Percentiles rank a stretch among this genome's conserved stretches.
phyloP scores from a whole-genome alignment of 2,888 invertebrate genomes.

The Pyrocoelia pectoralis region DNA sequence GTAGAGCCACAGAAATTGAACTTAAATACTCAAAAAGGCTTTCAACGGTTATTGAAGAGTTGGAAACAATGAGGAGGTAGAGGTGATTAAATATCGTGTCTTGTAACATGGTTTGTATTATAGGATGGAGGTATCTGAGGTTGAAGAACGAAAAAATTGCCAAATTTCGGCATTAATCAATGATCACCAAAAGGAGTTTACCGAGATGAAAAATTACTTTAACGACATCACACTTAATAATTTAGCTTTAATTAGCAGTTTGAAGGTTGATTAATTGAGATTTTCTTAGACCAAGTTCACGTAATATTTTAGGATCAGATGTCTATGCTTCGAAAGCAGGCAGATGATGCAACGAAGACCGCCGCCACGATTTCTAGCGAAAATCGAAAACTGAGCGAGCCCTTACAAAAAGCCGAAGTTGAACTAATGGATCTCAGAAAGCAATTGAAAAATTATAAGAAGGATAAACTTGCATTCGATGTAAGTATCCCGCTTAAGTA shows the following conservation, averaged over 20 bases:
- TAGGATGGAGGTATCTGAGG: slow-evolving; percentile 84
- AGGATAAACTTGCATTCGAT: slow-evolving; percentile 79
- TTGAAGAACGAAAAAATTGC: slow-evolving; percentile 90
- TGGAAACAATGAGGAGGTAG: slow-evolving; percentile 70
- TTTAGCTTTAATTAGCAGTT: slow-evolving; percentile 85
- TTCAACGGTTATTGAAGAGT: slow-evolving; percentile 72
- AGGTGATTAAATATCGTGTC: background rate
- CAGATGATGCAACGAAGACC: slow-evolving; percentile 78
- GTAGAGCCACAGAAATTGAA: slow-evolving; percentile 73
- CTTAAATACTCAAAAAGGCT: slow-evolving; percentile 79
- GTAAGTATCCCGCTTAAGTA: slow-evolving; percentile 50
- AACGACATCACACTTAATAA: slow-evolving; percentile 96
- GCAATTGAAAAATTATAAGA: slow-evolving; percentile 82
- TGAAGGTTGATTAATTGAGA: slow-evolving; percentile 69
- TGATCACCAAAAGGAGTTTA: slow-evolving; percentile 85
- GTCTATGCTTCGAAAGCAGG: slow-evolving; percentile 77
- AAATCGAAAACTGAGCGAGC: slow-evolving; percentile 76
- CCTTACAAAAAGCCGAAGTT: slow-evolving; percentile 74
- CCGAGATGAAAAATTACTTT: slow-evolving; percentile 93
- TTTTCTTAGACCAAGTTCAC: background rate
- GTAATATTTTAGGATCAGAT: slow-evolving; percentile 68
- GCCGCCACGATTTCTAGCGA: slow-evolving; percentile 73
- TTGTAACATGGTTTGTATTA: background rate
- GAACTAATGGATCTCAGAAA: slow-evolving; percentile 78
- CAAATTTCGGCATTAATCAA: slow-evolving; percentile 82